Conservation (phyloP, 2,888 invertebrate species). For the Chloroclysta siterata region DNA sequence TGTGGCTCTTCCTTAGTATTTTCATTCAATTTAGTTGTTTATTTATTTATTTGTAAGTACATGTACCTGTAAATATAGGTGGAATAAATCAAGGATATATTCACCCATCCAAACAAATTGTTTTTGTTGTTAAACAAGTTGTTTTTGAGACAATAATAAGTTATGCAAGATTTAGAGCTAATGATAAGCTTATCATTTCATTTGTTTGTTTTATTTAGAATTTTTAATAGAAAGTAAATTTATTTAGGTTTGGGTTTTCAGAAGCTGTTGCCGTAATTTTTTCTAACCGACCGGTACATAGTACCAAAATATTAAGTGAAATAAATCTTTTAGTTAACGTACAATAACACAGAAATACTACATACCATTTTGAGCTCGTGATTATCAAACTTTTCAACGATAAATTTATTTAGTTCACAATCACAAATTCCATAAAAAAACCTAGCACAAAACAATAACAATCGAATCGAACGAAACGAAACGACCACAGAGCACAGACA, state of each 20-base stretch:
- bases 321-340: not conserved
- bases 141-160: no score
- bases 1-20: no score
- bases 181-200: no score
- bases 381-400: conserved; percentile 27
- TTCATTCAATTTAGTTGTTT: no score
- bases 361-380: conserved; percentile 39
- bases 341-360: not conserved
- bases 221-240: not conserved
- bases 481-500: no score
- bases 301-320: conserved; percentile 17
- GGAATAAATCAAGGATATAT: no score
- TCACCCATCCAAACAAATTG: no score
- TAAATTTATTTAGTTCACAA: conserved; percentile 15
- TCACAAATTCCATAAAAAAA: not conserved
- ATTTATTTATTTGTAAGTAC: no score
- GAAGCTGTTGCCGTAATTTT: not conserved
- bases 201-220: no score
- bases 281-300: conserved; percentile 8
- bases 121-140: no score
- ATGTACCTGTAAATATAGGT: no score
- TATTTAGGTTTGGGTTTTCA: not conserved
- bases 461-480: not conserved
- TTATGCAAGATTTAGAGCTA: no score
- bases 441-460: not conserved